These are phyloP conservation scores for Pectinophora gossypiella DNA, from an alignment of 1,140 invertebrate genomes.

Conservation along the genomic window DNA sequence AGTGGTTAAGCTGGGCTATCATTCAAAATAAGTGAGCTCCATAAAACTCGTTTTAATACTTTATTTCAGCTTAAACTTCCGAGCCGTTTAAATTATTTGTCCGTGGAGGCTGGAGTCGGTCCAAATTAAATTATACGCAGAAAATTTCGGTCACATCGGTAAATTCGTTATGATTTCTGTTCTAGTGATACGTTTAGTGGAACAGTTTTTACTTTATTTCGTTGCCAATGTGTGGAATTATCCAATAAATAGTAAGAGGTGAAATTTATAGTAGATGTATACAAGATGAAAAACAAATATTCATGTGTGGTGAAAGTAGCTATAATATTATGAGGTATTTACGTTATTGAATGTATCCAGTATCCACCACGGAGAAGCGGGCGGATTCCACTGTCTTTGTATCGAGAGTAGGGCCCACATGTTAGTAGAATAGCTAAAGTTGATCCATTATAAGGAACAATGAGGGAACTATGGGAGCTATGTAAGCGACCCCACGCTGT, in stretches of 20 bases:
- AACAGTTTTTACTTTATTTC: neutral
- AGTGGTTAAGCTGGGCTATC: constrained; percentile 61
- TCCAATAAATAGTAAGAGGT: neutral
- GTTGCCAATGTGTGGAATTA: neutral
- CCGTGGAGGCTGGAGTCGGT: constrained; percentile 50
- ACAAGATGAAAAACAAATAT: no score
- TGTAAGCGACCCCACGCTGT: no score
- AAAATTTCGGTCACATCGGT: constrained; percentile 42
- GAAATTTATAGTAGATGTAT: neutral
- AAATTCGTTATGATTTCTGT: constrained; percentile 1
- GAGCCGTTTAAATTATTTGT: constrained; percentile 64
- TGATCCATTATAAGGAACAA: no score
- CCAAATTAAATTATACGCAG: constrained; percentile 68
- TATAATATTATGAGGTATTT: no score
- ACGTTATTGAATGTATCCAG: no score
- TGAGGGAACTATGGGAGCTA: no score
- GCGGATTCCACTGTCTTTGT: no score
- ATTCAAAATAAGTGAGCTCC: constrained; percentile 65
- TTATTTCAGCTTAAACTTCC: constrained; percentile 68
- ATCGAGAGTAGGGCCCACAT: no score
- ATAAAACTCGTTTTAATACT: constrained; percentile 68
- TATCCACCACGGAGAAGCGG: no score
- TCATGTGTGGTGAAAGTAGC: neutral
- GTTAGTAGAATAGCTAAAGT: no score
- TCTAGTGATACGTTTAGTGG: neutral